These are phyloP conservation scores for Penelope pileata DNA, from an alignment of 2,113 vertebrate genomes.

Conservation along the genomic window DNA sequence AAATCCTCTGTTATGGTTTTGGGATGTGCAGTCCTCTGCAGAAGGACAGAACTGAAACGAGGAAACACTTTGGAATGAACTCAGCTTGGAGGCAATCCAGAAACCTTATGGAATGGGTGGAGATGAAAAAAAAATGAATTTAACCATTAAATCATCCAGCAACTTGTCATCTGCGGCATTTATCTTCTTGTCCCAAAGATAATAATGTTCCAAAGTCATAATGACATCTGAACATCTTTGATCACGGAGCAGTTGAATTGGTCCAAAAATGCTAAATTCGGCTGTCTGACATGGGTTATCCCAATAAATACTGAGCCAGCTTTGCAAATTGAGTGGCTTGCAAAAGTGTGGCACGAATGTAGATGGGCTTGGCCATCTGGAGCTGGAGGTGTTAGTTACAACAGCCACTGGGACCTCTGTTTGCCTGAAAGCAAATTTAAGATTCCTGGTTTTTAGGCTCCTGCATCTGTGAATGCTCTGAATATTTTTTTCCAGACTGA, in stretches of 20 bases:
- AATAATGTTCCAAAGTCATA: slow-evolving; percentile 31
- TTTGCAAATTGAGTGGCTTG: slow-evolving; percentile 1
- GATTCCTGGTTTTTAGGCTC: neutral
- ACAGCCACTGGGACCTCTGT: slow-evolving; percentile 14
- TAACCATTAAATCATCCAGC: slow-evolving; percentile 65
- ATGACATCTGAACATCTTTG: slow-evolving; percentile 56
- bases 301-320: slow-evolving; percentile 51
- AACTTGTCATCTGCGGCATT: slow-evolving; percentile 28
- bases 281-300: slow-evolving; percentile 22
- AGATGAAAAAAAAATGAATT: neutral
- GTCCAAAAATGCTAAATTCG: slow-evolving; percentile 30
- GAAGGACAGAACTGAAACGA: slow-evolving; percentile 54
- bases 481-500: neutral
- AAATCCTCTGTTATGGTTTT: slow-evolving; percentile 44
- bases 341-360: neutral
- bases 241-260: slow-evolving; percentile 29
- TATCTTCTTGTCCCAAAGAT: slow-evolving; percentile 41
- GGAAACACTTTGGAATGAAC: slow-evolving; percentile 57
- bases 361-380: slow-evolving; percentile 24
- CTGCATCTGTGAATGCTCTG: neutral
- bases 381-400: neutral
- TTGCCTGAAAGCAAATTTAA: slow-evolving; percentile 25
- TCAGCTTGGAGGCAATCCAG: slow-evolving; percentile 49
- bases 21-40: slow-evolving; percentile 51
- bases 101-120: slow-evolving; percentile 57